Evolutionary conservation across 1,140 invertebrate genomes (phyloP).

Genomic region (Cyclargus thomasi): DNA sequence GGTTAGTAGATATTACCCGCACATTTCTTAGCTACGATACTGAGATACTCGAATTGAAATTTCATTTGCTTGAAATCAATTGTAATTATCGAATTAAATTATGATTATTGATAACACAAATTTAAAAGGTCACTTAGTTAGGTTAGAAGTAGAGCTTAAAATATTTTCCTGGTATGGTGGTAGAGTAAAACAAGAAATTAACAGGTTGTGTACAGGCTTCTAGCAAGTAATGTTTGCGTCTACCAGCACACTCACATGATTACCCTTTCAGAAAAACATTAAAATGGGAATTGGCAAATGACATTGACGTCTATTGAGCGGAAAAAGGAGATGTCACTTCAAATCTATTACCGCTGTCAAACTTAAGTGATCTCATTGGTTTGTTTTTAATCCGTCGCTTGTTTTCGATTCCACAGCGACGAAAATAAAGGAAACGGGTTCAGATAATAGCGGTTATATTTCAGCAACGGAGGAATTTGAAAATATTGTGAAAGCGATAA

Average conservation of each 20-base stretch:
- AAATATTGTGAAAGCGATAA: conserved; percentile 15
- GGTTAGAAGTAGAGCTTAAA: too few species aligned
- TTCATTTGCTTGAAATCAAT: background rate
- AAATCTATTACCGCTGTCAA: conserved; percentile 33
- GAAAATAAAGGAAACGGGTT: conserved; percentile 14
- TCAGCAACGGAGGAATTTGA: conserved; percentile 6
- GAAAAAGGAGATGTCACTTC: conserved; percentile 46
- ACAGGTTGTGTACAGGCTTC: too few species aligned
- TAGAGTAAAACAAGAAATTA: too few species aligned
- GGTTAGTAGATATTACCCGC: conserved; percentile 29
- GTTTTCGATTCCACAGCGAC: conserved; percentile 6
- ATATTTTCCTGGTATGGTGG: too few species aligned
- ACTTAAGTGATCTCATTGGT: conserved; percentile 24
- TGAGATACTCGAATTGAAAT: background rate
- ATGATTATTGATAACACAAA: too few species aligned
- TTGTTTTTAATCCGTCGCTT: conserved; percentile 14
- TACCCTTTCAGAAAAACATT: too few species aligned
- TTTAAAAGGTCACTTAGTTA: too few species aligned
- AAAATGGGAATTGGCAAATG: conserved; percentile 13
- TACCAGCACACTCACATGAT: too few species aligned
- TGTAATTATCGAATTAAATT: background rate
- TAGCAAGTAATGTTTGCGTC: too few species aligned
- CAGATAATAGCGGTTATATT: conserved; percentile 11
- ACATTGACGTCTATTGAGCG: conserved; percentile 42
- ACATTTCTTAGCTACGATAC: conserved; percentile 22